Evolutionary conservation across 2,888 invertebrate genomes (phyloP).

Genomic region (Dichetophora obliterata): DNA sequence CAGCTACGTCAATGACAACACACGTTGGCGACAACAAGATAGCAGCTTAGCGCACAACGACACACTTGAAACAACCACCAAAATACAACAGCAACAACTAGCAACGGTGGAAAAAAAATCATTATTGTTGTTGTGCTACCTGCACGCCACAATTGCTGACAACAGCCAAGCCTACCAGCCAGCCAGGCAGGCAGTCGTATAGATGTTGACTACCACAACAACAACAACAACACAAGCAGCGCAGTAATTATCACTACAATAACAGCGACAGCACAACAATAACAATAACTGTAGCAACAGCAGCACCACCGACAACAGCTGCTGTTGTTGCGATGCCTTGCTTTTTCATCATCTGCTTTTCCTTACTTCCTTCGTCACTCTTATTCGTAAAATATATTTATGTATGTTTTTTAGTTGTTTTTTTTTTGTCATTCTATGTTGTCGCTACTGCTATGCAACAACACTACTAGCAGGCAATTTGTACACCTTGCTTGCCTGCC

Average conservation of each 20-base stretch:
- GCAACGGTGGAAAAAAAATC: slow-evolving; percentile 21
- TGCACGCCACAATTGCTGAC: not conserved
- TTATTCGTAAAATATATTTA: not conserved
- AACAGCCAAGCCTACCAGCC: not conserved
- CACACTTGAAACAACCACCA: slow-evolving; percentile 36
- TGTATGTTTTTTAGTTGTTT: not conserved
- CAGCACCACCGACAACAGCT: not conserved
- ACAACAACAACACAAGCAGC: slow-evolving; percentile 25
- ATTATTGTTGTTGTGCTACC: slow-evolving; percentile 33
- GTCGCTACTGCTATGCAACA: slow-evolving; percentile 10
- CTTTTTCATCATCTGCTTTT: not conserved
- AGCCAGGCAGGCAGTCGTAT: not conserved
- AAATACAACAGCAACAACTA: slow-evolving; percentile 22
- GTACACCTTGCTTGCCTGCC: not conserved
- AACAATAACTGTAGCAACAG: not conserved
- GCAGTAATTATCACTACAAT: slow-evolving; percentile 55
- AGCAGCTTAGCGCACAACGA: slow-evolving; percentile 33
- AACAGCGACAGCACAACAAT: slow-evolving; percentile 39
- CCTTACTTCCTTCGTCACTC: not conserved
- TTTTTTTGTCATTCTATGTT: not conserved
- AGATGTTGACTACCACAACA: slow-evolving; percentile 3
- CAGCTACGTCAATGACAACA: slow-evolving; percentile 15
- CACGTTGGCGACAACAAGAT: slow-evolving; percentile 24
- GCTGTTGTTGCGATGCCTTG: not conserved
- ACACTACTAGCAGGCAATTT: slow-evolving; percentile 7